Evolutionary conservation across 2,888 invertebrate genomes (phyloP).

Genomic region (Ditylenchus weischeri): DNA sequence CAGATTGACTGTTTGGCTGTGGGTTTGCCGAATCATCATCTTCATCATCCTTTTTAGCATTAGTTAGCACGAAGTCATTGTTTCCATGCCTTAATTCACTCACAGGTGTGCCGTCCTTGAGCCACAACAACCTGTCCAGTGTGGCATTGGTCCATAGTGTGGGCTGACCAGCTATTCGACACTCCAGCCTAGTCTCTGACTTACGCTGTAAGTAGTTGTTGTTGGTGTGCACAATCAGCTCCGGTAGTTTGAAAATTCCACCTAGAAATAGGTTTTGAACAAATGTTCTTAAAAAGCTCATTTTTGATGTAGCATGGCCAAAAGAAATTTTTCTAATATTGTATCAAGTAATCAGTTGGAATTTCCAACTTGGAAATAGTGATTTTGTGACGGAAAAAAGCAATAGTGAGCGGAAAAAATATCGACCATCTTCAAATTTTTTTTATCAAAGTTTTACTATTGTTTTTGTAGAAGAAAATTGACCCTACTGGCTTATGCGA

Average conservation of each 20-base stretch:
- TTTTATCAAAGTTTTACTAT: no score
- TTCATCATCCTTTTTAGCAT: no score
- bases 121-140: conserved; percentile 38
- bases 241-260: conserved; percentile 35
- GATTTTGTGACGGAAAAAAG: not conserved
- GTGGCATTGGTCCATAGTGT: conserved; percentile 21
- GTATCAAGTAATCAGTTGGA: not conserved
- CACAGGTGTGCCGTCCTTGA: conserved; percentile 42
- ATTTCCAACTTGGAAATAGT: no score
- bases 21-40: no score
- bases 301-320: not conserved
- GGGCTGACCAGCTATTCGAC: conserved; percentile 17
- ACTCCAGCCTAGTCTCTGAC: conserved; percentile 22
- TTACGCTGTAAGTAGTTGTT: conserved; percentile 30
- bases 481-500: no score
- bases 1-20: no score
- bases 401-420: not conserved
- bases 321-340: not conserved
- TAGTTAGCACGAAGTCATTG: conserved; percentile 22
- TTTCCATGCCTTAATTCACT: conserved; percentile 29
- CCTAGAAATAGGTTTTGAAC: not conserved
- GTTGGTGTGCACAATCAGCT: conserved; percentile 35
- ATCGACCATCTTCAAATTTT: no score
- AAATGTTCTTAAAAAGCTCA: not conserved
- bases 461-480: no score